Conservation (phyloP, 1,140 invertebrate species). For the Marisa cornuarietis region DNA sequence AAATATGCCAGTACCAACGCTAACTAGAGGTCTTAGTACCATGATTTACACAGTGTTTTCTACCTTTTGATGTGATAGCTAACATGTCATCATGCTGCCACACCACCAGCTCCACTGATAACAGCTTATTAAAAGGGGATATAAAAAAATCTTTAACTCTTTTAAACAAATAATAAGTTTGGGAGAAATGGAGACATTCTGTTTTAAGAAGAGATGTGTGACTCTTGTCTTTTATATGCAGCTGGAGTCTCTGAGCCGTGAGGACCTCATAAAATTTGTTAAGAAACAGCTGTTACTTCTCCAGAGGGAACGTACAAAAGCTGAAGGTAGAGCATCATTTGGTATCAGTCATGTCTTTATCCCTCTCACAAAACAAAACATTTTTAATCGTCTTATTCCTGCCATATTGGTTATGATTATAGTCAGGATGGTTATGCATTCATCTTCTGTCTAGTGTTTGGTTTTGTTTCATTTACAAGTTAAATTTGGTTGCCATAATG, state of each 20-base stretch:
- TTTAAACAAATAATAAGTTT: too few species aligned
- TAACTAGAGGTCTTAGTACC: too few species aligned
- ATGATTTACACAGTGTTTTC: too few species aligned
- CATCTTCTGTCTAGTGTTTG: neutral
- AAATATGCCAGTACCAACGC: too few species aligned
- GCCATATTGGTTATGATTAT: neutral
- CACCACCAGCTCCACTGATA: too few species aligned
- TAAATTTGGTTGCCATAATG: too few species aligned
- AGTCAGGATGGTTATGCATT: neutral
- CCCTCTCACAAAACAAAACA: neutral
- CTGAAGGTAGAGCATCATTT: slow-evolving; percentile 53
- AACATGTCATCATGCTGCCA: too few species aligned
- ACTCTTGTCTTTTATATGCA: slow-evolving; percentile 28
- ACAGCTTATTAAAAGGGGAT: too few species aligned
- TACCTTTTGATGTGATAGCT: too few species aligned
- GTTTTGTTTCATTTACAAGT: too few species aligned
- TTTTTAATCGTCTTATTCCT: neutral
- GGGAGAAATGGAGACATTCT: too few species aligned
- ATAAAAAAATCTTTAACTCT: too few species aligned
- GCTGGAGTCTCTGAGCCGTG: slow-evolving; percentile 60
- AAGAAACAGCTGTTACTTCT: slow-evolving; percentile 62
- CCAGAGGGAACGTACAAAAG: slow-evolving; percentile 59
- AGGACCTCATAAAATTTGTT: slow-evolving; percentile 63
- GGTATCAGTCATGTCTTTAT: neutral
- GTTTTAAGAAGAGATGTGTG: neutral